Base-by-base conservation (phyloP, 2,113 vertebrate species). In the Lagopus muta region DNA sequence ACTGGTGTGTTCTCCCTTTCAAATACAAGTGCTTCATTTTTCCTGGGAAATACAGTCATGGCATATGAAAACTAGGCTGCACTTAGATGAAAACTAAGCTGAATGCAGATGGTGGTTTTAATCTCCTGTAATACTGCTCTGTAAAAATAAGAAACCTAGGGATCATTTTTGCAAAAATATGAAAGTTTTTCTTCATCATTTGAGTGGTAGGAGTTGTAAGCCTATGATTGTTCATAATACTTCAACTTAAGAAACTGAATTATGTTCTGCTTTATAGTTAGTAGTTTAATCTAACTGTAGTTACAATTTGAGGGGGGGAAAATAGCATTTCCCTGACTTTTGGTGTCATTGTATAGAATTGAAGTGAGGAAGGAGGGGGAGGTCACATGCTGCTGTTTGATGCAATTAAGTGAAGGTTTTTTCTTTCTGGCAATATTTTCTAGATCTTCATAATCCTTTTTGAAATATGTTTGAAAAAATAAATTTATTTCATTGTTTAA, bases 81-180 rank as follows among this genome's bases (percentile, higher is more conserved):
- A 54, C 15, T 10, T 71, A 54, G 2, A 24, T 62, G 77, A 16
- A 54, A 82, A 30, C 11, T 9, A 28, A 32, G 9, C 4, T 57
- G 8, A 22, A 4, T 5, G 0, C 36, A 48, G 34, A 17, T 25
- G 3, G 0, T 6, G 16, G 1, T 1, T 80, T 48, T 54, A 18
- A 3, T 22, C 22, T 36, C 6, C 14, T 24, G 0, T 24, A 45
- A 30, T 20, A 8, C 27, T 40, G 6, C 22, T 40, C 66, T 4
- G 3, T 54, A 38, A 40, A 69, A 57, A 64, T 20, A 40, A 1
- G 3, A 36, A 74, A n/a, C 27, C 42, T 15, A 17, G 57, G 32
- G 19, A 18, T 72, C 2, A 0, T 34, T n/a, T n/a, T 62, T 81
- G 48, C 32, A 78, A 76, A 88, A 82, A 34, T 27, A 6, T 18